phyloP scores from a whole-genome alignment of 2,888 invertebrate species.

The Notocelia uddmanniana region DNA sequence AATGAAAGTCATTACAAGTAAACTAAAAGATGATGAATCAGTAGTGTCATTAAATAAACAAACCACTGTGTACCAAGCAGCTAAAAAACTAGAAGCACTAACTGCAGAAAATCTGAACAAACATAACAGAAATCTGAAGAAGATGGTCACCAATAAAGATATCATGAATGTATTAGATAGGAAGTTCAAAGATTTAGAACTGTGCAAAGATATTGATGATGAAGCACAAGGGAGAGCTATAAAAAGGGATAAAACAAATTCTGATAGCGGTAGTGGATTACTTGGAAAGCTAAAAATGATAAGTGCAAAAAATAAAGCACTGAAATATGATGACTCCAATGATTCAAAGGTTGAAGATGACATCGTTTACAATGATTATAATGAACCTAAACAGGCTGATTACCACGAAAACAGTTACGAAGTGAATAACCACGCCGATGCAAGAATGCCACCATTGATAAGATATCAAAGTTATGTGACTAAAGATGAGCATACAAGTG shows the following conservation, averaged over 20 bases:
- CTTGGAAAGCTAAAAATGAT: constrained; percentile 16
- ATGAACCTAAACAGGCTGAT: background rate
- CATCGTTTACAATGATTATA: background rate
- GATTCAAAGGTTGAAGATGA: background rate
- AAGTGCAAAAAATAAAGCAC: constrained; percentile 1
- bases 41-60: constrained; percentile 57
- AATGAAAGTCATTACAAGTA: constrained; percentile 52
- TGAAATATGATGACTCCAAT: background rate
- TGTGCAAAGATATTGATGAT: constrained; percentile 67
- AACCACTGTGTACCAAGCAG: constrained; percentile 55
- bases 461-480: background rate
- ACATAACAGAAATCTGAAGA: constrained; percentile 47
- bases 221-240: constrained; percentile 60
- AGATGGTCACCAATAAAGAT: constrained; percentile 27
- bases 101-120: constrained; percentile 54
- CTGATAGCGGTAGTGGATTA: constrained; percentile 5
- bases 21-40: constrained; percentile 48
- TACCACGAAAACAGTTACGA: background rate
- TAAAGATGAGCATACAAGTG: constrained; percentile 5
- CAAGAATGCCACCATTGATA: background rate
- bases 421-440: background rate
- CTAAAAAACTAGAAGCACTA: constrained; percentile 55
- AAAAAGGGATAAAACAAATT: constrained; percentile 22
- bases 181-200: constrained; percentile 62
- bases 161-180: constrained; percentile 52